Base-by-base conservation (phyloP, 2,888 invertebrate species). In the Volucella zonaria region DNA sequence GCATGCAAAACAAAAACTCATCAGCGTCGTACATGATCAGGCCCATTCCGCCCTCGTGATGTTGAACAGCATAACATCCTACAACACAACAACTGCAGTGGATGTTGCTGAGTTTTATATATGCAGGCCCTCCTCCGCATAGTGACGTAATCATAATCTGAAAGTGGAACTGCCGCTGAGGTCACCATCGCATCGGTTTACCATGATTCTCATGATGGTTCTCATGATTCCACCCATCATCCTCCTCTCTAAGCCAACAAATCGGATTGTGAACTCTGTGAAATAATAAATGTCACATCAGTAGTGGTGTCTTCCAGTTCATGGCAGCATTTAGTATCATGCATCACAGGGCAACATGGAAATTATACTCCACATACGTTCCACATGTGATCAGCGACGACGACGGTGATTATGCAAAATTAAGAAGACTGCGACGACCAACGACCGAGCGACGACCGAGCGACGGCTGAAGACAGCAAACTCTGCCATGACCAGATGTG, bases 11-110 rank as follows among this genome's bases (percentile, higher is more conserved):
- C 42, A 71, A 70, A 59, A 61, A 10, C 31, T n/a, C 14, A 40
- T 10, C 10, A 38, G 38, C 40, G 23, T 40, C 12, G n/a, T 31
- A 42, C 15, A 61, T 2, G 40, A 54, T 73, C 77, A 61, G 42
- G 78, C 73, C 77, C 66, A 47, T 66, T 70, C 15, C 56, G 59
- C 52, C 58, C 54, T 61, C 15, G 43, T 67, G 6, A 31, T 31
- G 6, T 31, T 31, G 31, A 31, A 31, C 31, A 31, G 3, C 31
- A 31, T 31, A 31, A 6, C 31, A 31, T 31, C 38, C 49, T 8
- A 11, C 15, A 45, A 18, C 23, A n/a, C 14, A 15, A 51, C 12
- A 31, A 51, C 51, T 18, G 11, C n/a, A 54, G 2, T 14, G n/a
- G n/a, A 45, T 45, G 45, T 3, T 45, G 45, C 3, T 10, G 2